Base-by-base conservation (phyloP, 2,888 invertebrate species). In the Cephalotes varians region DNA sequence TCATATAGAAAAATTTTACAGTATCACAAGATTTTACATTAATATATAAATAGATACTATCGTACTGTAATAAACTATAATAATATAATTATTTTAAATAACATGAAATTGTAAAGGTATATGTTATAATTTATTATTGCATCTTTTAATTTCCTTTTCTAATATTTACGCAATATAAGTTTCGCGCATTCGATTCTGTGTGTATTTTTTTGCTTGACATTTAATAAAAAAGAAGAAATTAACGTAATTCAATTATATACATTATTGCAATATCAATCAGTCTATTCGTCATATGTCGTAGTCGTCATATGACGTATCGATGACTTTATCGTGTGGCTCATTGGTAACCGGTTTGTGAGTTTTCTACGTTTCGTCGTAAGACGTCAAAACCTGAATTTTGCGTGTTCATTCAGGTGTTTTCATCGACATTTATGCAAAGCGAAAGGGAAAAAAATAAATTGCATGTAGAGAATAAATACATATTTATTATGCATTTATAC, bases 401-500 rank as follows among this genome's bases (percentile, higher is more conserved):
- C 15, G 12, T 37, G 12, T 15, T 15, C 9, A 40, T 54, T 54
- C 9, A 37, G 40, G 12, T 44, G 18, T 67, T 77, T 65, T 67
- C 31, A 77, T 31, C 40, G 54, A 5, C 7, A 28, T 40, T 67
- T 40, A 54, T 54, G 56, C 40, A 34, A 56, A 69, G 7, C 1
- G 15, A 40, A n/a, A 18, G 10, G 9, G 5, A 54, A 71, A 71
- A 74, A 79, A 79, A n/a, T 60, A 49, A 79, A 65, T 51, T 60
- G 56, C 47, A 56, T 40, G 56, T 60, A 37, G 47, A 10, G 73
- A 72, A 74, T 85, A 87, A 86, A 87, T 81, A 85, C 81, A 73
- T 49, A 72, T 69, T 31, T 85, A 84, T 77, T 85, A 72, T 80
- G 62, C n/a, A n/a, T n/a, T n/a, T n/a, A n/a, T n/a, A 51, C 74